phyloP scores from a whole-genome alignment of 2,113 vertebrate genomes.

The Misgurnus anguillicaudatus region DNA sequence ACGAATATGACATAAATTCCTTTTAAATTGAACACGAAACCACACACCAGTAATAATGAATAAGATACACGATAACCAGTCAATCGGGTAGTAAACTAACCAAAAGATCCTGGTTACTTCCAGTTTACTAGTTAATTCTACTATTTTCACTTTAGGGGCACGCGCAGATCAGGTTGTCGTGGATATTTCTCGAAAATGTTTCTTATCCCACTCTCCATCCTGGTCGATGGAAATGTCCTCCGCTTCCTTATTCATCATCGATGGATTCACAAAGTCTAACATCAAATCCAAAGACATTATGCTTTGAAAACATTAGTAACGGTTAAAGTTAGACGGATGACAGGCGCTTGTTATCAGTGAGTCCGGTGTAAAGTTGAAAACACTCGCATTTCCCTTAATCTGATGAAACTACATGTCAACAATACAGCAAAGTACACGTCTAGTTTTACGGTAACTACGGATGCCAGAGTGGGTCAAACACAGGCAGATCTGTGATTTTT shows the following conservation, averaged over 20 bases:
- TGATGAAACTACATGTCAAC: constrained; percentile 25
- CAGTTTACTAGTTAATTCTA: too few relatives aligned
- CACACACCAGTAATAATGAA: not conserved
- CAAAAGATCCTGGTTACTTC: not conserved
- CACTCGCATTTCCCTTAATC: constrained; percentile 43
- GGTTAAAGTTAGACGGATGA: not conserved
- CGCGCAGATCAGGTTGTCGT: not conserved
- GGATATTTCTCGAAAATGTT: not conserved
- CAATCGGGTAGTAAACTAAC: not conserved
- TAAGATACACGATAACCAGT: not conserved
- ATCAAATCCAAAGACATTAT: constrained; percentile 65
- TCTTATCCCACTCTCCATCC: constrained; percentile 76
- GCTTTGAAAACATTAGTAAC: constrained; percentile 65
- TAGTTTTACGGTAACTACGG: constrained; percentile 59
- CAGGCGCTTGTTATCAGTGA: not conserved
- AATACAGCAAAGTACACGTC: constrained; percentile 67
- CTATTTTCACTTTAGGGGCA: not conserved
- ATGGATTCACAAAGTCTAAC: constrained; percentile 61
- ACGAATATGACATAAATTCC: too few relatives aligned
- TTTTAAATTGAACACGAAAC: too few relatives aligned
- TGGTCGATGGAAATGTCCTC: constrained; percentile 67
- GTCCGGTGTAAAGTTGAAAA: constrained; percentile 8
- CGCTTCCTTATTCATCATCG: constrained; percentile 57
- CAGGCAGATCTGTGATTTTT: not conserved
- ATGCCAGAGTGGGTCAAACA: constrained; percentile 53